Conservation (phyloP, 2,113 vertebrate genomes). For the Tyto alba region DNA sequence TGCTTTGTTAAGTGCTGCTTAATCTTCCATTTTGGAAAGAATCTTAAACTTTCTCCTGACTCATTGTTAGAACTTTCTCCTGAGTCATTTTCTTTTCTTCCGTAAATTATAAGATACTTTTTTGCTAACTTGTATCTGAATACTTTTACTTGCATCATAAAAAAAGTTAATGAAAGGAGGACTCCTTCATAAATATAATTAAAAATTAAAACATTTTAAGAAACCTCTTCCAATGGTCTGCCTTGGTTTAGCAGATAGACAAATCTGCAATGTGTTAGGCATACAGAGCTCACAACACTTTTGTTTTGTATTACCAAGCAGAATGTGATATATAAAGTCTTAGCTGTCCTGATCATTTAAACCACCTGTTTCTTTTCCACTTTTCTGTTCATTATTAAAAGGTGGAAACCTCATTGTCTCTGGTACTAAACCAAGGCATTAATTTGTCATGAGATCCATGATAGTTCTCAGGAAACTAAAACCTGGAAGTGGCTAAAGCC, state of each 20-base stretch:
- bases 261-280: background rate
- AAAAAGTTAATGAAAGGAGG: background rate
- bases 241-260: background rate
- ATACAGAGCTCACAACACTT: background rate
- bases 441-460: background rate
- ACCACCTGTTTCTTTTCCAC: background rate
- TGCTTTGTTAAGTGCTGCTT: background rate
- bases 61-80: background rate
- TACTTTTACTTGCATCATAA: background rate
- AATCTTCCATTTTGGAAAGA: background rate
- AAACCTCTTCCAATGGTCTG: background rate
- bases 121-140: background rate
- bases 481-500: background rate
- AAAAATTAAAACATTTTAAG: background rate
- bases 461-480: background rate
- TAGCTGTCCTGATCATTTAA: background rate
- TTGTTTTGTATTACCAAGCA: background rate
- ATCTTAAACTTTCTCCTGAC: background rate
- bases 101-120: background rate
- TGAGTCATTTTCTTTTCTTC: background rate
- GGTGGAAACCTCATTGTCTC: background rate
- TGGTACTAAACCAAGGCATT: background rate
- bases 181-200: background rate
- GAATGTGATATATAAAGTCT: background rate
- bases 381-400: background rate